A percentile compares a stretch with the other conserved stretches of the same genome.
Evolutionary conservation across 2,113 vertebrate genomes (phyloP).

Genomic region (Leptodactylus fuscus): DNA sequence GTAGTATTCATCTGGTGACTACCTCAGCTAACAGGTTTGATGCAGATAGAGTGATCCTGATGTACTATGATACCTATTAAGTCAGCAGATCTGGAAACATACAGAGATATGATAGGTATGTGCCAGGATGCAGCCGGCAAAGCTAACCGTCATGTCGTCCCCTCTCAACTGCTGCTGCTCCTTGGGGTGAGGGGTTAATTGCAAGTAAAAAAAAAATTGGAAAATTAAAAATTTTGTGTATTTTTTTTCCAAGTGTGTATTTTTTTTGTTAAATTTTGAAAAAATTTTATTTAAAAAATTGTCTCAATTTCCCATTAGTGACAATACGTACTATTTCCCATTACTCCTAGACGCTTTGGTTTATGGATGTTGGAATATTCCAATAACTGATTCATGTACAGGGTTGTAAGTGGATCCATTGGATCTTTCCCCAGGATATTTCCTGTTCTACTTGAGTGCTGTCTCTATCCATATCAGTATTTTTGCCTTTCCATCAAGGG

Average conservation of each 20-base stretch:
- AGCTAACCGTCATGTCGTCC: not conserved
- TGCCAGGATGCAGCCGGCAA: conserved; percentile 1
- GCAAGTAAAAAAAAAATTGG: not conserved
- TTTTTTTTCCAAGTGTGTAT: no score
- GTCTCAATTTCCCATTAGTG: no score
- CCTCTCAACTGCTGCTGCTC: not conserved
- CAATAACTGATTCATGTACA: no score
- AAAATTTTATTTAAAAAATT: not conserved
- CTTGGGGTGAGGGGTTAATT: not conserved
- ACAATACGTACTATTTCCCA: no score
- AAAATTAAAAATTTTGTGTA: no score
- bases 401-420: no score
- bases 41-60: conserved; percentile 59
- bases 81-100: conserved; percentile 73
- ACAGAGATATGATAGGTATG: conserved; percentile 34
- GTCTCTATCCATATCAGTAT: not conserved
- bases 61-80: conserved; percentile 64
- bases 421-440: not conserved
- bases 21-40: conserved; percentile 44
- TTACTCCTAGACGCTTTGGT: no score
- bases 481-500: not conserved
- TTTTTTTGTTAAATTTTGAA: not conserved
- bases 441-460: not conserved
- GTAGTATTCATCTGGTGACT: conserved; percentile 16
- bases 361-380: no score